phyloP scores from a whole-genome alignment of 1,140 invertebrate species.

The Anthonomus grandis region DNA sequence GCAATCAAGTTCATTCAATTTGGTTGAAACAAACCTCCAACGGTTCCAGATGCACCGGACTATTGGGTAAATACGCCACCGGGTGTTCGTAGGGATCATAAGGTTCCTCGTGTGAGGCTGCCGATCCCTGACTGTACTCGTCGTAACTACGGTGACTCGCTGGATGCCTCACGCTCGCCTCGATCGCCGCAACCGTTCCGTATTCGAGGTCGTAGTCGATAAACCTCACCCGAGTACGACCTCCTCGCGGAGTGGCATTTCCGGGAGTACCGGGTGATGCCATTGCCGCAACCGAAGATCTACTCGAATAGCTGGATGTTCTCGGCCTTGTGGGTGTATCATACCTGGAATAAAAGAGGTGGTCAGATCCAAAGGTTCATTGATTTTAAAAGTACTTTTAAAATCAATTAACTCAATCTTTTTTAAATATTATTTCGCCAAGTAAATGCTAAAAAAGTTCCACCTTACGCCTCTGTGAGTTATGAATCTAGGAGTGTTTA shows the following conservation, averaged over 20 bases:
- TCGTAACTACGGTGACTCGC: conserved; percentile 58
- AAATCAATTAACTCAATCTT: no score
- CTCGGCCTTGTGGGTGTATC: conserved; percentile 50
- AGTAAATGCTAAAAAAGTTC: no score
- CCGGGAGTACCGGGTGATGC: conserved; percentile 45
- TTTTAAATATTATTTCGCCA: no score
- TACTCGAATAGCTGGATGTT: conserved; percentile 53
- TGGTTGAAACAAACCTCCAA: conserved; percentile 21
- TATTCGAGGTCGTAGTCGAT: conserved; percentile 46
- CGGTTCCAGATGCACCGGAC: conserved; percentile 39
- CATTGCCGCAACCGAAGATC: conserved; percentile 39
- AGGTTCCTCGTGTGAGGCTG: conserved; percentile 59
- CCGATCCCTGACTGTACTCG: conserved; percentile 63
- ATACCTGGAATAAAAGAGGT: conserved; percentile 39
- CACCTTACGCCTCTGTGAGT: no score
- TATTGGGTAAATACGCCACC: conserved; percentile 24
- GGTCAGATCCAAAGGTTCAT: no score
- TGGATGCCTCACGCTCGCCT: conserved; percentile 10
- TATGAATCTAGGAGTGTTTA: no score
- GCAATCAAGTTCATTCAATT: not conserved
- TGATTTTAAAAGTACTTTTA: no score
- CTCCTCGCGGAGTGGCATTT: conserved; percentile 42
- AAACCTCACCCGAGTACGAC: conserved; percentile 41
- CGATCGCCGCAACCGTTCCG: conserved; percentile 25
- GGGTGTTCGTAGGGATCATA: conserved; percentile 52